These are phyloP conservation scores for Sebastiscus tertius DNA, from an alignment of 2,797 vertebrate species.

Conservation along the genomic window DNA sequence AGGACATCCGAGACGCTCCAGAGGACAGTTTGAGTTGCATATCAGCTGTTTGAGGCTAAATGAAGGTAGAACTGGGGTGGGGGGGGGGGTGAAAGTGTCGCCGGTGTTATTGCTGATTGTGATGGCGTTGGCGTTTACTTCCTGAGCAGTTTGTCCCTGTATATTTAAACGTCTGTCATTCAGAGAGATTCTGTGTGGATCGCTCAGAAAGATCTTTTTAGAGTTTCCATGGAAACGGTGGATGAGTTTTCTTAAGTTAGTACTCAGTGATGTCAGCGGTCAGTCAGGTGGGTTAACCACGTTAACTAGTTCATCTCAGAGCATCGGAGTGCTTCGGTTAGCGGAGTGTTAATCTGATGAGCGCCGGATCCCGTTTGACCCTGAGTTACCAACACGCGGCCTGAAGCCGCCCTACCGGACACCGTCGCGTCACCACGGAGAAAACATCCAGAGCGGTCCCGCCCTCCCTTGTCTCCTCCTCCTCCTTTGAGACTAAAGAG, in stretches of 20 bases:
- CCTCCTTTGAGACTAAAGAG: not conserved
- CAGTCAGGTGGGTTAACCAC: conserved; percentile 15
- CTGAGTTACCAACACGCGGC: conserved; percentile 47
- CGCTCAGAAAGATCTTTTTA: conserved; percentile 7
- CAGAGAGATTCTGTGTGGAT: not conserved
- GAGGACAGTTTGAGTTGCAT: conserved; percentile 42
- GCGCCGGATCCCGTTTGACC: conserved; percentile 47
- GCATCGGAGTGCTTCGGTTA: conserved; percentile 58
- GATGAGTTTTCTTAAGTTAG: conserved; percentile 10
- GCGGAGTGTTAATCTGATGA: conserved; percentile 56
- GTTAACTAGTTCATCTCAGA: not conserved
- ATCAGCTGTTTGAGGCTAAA: conserved; percentile 41
- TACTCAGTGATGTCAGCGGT: not conserved
- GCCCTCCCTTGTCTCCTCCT: not conserved
- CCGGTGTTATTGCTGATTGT: conserved; percentile 68
- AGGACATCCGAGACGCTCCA: conserved; percentile 38
- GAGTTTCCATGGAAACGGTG: not conserved
- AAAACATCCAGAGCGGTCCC: conserved; percentile 11
- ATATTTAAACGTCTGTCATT: conserved; percentile 20
- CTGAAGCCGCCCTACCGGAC: conserved; percentile 7
- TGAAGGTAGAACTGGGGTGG: conserved; percentile 11
- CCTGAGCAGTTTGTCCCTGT: conserved; percentile 71
- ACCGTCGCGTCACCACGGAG: not conserved
- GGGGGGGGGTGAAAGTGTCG: conserved; percentile 18
- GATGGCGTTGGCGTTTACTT: conserved; percentile 59